phyloP scores from a whole-genome alignment of 2,888 invertebrate genomes.

The Dascillus cervinus region DNA sequence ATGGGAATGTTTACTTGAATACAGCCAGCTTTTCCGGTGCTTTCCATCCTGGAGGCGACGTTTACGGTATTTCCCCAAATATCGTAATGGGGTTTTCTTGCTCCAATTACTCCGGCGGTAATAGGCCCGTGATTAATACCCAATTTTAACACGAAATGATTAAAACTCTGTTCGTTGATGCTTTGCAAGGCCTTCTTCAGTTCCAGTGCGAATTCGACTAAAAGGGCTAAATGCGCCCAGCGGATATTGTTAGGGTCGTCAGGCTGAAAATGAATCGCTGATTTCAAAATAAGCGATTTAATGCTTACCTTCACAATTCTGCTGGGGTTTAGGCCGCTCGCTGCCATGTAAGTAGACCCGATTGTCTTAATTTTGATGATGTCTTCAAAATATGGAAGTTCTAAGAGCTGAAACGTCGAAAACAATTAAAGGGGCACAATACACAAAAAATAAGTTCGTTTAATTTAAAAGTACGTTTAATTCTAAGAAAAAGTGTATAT shows the following conservation, averaged over 20 bases:
- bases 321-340: conserved; percentile 82
- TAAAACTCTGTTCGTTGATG: conserved; percentile 92
- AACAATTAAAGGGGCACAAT: neutral
- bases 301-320: conserved; percentile 50
- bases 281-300: neutral
- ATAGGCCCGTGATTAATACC: conserved; percentile 95
- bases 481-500: too few relatives aligned
- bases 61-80: conserved; percentile 98
- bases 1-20: conserved; percentile 63
- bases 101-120: conserved; percentile 92
- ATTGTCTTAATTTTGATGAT: conserved; percentile 94
- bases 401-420: conserved; percentile 58
- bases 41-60: conserved; percentile 96
- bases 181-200: conserved; percentile 83
- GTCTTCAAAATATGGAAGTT: conserved; percentile 76
- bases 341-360: conserved; percentile 93
- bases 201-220: conserved; percentile 87
- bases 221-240: conserved; percentile 76
- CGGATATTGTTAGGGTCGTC: conserved; percentile 65
- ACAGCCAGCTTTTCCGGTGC: conserved; percentile 90
- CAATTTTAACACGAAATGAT: conserved; percentile 88
- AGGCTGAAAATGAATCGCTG: conserved; percentile 47
- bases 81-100: conserved; percentile 91
- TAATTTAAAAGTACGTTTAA: too few relatives aligned
- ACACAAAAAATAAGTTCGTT: too few relatives aligned